Base-by-base conservation (phyloP, 1,140 invertebrate genomes). In the Vollenhovia emeryi region DNA sequence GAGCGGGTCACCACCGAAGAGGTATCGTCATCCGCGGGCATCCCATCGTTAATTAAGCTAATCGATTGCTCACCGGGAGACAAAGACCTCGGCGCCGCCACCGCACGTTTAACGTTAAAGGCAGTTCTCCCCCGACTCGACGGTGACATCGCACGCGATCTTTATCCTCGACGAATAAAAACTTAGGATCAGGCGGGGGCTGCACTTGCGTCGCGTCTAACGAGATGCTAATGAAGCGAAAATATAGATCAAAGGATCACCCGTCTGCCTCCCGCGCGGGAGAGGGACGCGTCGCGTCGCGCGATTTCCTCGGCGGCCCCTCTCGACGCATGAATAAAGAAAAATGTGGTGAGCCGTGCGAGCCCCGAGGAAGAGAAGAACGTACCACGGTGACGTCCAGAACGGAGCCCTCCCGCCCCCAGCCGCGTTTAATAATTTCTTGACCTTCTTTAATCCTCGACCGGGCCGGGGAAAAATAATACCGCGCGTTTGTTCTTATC, bases 311-410 rank as follows among this genome's bases (percentile, higher is more conserved):
- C 48, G 36, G 66, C 78, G 78, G 24, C 36, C 50, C 69, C 50
- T 82, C 78, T 59, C 50, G 50, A 82, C 66, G 78, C 66, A 33
- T 73, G 50, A 73, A 82, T 71, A 57, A 82, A 71, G 66, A 73
- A 73, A 82, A 82, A 73, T 57, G 78, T 69, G 50, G 66, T 73
- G 78, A 82, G 36, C 36, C 78, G 36, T 59, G 78, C 18, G 66
- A 73, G n/a, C 33, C 43, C 50, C 59, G 66, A 73, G 30, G 40
- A 73, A 45, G 78, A 68, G 30, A n/a, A 40, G 15, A 40, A 36
- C 33, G 21, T 73, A 55, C 36, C 33, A 24, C n/a, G 21, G 11
- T 36, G 33, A 52, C 27, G 24, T 50, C 13, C 75, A 52, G n/a
- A 79, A 68, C 30, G 24, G 33, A 80, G 50, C 8, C 33, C 3